These are phyloP conservation scores for Bombus sylvicola DNA, from an alignment of 1,140 invertebrate species.

Conservation along the genomic window DNA sequence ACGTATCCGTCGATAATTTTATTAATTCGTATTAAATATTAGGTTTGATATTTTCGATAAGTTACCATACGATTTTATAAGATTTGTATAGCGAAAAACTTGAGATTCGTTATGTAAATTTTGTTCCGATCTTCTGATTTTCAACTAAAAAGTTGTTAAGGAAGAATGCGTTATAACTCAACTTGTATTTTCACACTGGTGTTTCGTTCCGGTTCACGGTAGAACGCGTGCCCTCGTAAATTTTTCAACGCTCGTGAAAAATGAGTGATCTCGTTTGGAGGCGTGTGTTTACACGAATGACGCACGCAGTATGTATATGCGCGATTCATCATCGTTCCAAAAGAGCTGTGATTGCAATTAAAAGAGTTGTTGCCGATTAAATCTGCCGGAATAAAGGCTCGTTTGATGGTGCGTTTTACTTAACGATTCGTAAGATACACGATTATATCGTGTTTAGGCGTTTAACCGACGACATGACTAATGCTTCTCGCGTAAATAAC, in stretches of 20 bases:
- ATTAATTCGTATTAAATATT: no score
- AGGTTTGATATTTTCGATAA: no score
- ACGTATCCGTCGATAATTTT: no score
- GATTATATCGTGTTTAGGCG: neutral
- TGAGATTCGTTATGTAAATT: no score
- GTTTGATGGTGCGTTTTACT: slow-evolving; percentile 19
- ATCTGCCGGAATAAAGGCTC: slow-evolving; percentile 6
- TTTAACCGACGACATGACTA: slow-evolving; percentile 5
- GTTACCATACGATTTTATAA: no score
- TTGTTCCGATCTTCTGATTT: no score
- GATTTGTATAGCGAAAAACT: no score
- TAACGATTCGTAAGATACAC: slow-evolving; percentile 11
- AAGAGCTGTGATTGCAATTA: neutral
- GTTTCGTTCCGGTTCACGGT: neutral
- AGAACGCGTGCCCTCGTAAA: slow-evolving; percentile 11
- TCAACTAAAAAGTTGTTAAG: neutral
- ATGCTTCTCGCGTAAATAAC: neutral
- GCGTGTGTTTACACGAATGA: neutral
- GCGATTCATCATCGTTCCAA: slow-evolving; percentile 1
- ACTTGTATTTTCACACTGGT: neutral
- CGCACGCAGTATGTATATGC: neutral
- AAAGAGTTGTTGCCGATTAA: slow-evolving; percentile 14
- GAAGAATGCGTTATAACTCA: neutral
- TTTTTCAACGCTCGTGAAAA: slow-evolving; percentile 6
- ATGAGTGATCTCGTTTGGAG: slow-evolving; percentile 3